Conservation (phyloP, 2,797 vertebrate genomes). For the Linurgus olivaceus region DNA sequence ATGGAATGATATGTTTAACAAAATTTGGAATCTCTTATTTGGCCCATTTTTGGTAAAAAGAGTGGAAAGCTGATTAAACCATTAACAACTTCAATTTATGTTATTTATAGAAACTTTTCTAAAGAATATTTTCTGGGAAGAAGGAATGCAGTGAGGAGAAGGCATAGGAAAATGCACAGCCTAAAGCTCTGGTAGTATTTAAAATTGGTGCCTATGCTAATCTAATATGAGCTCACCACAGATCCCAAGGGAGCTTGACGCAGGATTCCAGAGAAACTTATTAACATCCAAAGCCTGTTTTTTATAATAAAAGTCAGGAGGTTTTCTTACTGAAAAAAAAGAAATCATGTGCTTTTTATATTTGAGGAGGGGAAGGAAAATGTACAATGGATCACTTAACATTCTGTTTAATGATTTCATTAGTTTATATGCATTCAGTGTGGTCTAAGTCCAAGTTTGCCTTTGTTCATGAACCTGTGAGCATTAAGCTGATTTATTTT, state of each 20-base stretch:
- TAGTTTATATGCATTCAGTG: not conserved
- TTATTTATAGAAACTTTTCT: constrained; percentile 30
- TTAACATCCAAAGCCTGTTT: not conserved
- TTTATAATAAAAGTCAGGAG: constrained; percentile 32
- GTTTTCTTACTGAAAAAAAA: constrained; percentile 22
- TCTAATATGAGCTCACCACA: constrained; percentile 54
- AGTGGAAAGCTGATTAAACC: not conserved
- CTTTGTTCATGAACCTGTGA: not conserved
- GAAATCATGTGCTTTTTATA: constrained; percentile 6
- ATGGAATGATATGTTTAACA: not conserved
- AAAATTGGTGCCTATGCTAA: constrained; percentile 58
- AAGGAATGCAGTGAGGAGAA: constrained; percentile 19
- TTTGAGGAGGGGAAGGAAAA: not conserved
- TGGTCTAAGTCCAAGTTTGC: not conserved
- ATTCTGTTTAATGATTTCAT: not conserved
- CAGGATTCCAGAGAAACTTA: constrained; percentile 53
- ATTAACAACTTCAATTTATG: not conserved
- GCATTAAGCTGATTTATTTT: not conserved
- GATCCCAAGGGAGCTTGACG: constrained; percentile 25
- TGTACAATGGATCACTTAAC: not conserved
- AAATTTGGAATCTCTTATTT: not conserved
- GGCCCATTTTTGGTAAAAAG: not conserved
- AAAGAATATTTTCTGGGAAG: constrained; percentile 24
- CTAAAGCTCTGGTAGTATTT: constrained; percentile 55
- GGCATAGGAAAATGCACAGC: constrained; percentile 12